A percentile compares a stretch with the other conserved stretches of the same genome.
These are phyloP conservation scores for Engraulis encrasicolus DNA, from an alignment of 2,113 vertebrate genomes.

Conservation along the genomic window DNA sequence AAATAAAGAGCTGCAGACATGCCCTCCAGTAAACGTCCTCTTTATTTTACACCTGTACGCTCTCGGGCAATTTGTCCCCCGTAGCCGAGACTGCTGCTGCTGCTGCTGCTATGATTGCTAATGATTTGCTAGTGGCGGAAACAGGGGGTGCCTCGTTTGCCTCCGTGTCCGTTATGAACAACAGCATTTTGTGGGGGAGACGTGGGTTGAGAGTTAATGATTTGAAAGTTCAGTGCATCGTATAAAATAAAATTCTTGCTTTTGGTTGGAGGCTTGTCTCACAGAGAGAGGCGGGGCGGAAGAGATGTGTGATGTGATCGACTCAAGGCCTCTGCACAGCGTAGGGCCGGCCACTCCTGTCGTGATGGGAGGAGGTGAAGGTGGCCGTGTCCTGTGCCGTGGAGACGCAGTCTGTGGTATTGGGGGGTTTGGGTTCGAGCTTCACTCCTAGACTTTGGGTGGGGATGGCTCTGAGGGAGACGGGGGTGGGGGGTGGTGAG, in stretches of 20 bases:
- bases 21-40: constrained; percentile 44
- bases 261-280: constrained; percentile 58
- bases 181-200: constrained; percentile 46
- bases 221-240: constrained; percentile 61
- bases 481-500: background rate
- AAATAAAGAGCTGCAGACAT: background rate
- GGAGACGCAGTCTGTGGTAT: constrained; percentile 40
- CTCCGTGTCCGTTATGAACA: constrained; percentile 55
- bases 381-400: background rate
- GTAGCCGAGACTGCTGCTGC: constrained; percentile 72
- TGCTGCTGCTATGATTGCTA: constrained; percentile 68
- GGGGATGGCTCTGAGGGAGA: background rate
- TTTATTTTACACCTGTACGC: constrained; percentile 71
- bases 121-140: constrained; percentile 57
- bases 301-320: constrained; percentile 67
- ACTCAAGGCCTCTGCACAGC: constrained; percentile 64
- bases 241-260: constrained; percentile 56
- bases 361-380: constrained; percentile 7
- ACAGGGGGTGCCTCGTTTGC: constrained; percentile 48
- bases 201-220: no score
- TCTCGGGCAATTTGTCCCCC: constrained; percentile 71
- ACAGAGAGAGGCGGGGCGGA: constrained; percentile 63
- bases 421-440: constrained; percentile 6
- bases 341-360: background rate
- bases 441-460: background rate